Evolutionary conservation across 2,113 vertebrate species (phyloP), one percentile per base, ranked within the genome.

Genomic region (Xiphias gladius): DNA sequence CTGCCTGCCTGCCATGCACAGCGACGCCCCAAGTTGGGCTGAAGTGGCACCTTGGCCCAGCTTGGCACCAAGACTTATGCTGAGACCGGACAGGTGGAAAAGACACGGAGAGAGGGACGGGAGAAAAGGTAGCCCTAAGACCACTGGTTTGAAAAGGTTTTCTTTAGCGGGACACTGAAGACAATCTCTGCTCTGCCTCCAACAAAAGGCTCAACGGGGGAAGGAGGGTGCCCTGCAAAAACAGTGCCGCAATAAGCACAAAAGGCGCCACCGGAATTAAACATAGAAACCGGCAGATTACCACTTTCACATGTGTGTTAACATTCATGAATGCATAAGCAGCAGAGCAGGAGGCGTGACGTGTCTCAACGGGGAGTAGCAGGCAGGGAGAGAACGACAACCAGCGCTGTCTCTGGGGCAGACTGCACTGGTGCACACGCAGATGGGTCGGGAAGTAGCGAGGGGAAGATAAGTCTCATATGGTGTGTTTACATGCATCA

Each of bases 261-360:
- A 22, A 63, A 66, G 61, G 41, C 39, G 77, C 57, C 16, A 3
- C 19, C 17, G 0, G 30, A 30, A 71, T 24, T 32, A 41, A 30
- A 78, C 82, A 79, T 1, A 80, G 43, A 59, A 66, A 66, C 39
- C 13, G 43, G 0, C 0, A 62, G 37, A 68, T 76, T 64, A 58
- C 30, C 71, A 54, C 54, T 28, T 82, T 68, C 78, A 57, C 70
- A 65, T 79, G 17, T 2, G 68, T 68, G 66, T 64, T 75, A 72
- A 75, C 30, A 73, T 82, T 54, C 35, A 69, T 80, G 85, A 77
- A 80, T 72, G 73, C 59, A 58, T 9, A 41, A 68, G 62, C 71
- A 73, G 78, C 16, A 54, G 88, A 32, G 71, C 75, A 30, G 84
- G 24, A 78, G 84, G 85, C 12, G 76, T 73, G 86, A 74, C 57